Percentiles rank a stretch among this genome's conserved stretches.
phyloP scores from a whole-genome alignment of 2,888 invertebrate genomes.

The Lithophane leautieri region DNA sequence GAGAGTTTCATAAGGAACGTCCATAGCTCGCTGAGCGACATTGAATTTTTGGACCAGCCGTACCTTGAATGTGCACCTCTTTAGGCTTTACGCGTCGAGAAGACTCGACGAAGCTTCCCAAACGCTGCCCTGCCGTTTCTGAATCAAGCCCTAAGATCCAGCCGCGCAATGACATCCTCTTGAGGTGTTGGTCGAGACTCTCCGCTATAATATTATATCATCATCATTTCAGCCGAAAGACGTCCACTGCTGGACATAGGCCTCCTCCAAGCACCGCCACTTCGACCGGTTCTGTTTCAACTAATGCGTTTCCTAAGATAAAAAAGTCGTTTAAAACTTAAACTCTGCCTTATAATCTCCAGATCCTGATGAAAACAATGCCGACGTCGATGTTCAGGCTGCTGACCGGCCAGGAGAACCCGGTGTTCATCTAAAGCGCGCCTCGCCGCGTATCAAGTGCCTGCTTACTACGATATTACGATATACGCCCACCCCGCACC shows the following conservation, averaged over 20 bases:
- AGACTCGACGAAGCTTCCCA: neutral
- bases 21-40: neutral
- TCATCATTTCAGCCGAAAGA: no score
- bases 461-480: constrained; percentile 82
- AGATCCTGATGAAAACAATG: constrained; percentile 99
- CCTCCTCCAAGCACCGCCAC: no score
- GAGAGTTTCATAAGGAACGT: neutral
- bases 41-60: neutral
- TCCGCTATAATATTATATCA: neutral
- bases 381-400: constrained; percentile 99
- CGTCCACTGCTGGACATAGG: no score
- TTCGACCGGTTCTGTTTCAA: no score
- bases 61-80: neutral
- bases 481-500: constrained; percentile 56
- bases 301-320: neutral
- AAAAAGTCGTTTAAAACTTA: neutral
- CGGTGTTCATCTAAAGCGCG: constrained; percentile 97
- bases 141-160: neutral
- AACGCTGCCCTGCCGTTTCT: neutral
- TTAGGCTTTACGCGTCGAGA: neutral
- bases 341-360: constrained; percentile 60
- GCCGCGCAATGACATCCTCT: neutral
- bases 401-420: constrained; percentile 99
- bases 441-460: constrained; percentile 89
- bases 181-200: neutral